phyloP scores from a whole-genome alignment of 2,113 vertebrate genomes.

The Myotis brandtii region DNA sequence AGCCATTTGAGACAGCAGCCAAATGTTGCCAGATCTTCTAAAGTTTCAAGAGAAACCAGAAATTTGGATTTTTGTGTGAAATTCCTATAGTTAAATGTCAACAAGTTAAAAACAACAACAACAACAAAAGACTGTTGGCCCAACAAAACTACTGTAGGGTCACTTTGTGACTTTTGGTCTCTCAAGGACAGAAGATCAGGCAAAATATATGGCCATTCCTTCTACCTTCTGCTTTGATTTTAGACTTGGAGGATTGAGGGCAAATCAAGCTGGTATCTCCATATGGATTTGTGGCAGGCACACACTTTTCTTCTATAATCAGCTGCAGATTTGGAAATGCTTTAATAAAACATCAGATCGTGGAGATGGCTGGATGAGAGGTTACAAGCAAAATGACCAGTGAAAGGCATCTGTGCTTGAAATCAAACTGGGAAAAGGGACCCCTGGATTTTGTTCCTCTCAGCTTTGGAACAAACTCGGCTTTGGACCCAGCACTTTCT shows the following conservation, averaged over 20 bases:
- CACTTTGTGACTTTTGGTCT: neutral
- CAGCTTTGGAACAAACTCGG: constrained; percentile 28
- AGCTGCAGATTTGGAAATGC: constrained; percentile 29
- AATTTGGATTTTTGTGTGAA: constrained; percentile 7
- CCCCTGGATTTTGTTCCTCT: constrained; percentile 45
- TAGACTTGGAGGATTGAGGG: neutral
- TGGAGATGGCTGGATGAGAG: neutral
- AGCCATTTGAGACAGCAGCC: neutral
- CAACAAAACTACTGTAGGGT: neutral
- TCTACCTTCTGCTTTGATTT: neutral
- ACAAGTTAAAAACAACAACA: neutral
- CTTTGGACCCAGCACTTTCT: constrained; percentile 47
- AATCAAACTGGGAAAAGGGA: neutral
- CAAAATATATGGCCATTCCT: neutral
- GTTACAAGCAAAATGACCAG: constrained; percentile 25
- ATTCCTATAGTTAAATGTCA: neutral
- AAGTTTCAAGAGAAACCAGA: neutral
- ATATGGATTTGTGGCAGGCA: neutral
- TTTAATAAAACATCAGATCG: constrained; percentile 10
- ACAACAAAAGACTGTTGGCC: neutral
- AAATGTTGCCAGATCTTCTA: neutral
- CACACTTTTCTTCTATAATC: constrained; percentile 3
- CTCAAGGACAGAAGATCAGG: neutral
- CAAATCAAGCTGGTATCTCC: neutral
- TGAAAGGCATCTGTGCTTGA: constrained; percentile 1